Base-by-base conservation (phyloP, 2,888 invertebrate species). In the Melinaea marsaeus region DNA sequence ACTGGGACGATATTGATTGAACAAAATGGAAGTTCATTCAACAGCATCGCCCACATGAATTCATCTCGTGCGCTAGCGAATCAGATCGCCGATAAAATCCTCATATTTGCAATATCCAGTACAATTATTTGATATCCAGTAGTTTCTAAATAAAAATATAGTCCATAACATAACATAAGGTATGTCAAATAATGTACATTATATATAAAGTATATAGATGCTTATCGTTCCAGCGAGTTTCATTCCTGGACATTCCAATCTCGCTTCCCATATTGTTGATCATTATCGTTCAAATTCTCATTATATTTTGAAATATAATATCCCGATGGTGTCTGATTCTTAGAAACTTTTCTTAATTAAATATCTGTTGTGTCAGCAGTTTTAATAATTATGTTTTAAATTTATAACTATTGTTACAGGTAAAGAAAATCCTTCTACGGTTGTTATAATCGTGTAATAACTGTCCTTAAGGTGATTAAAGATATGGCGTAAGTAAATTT, bases 21-120 rank as follows among this genome's bases (percentile, higher is more conserved):
- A 69, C 67, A 60, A 58, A 67, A 60, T 64, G 60, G 63, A 57
- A 58, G 61, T 62, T 63, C 58, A 58, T 56, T 60, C 58, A 42
- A 56, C 56, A 61, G 37, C 46, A 56, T 48, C 63, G 60, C 47
- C 54, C 57, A 45, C 60, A 55, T 57, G 62, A n/a, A 35, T 47
- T 11, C 59, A 37, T 45, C 57, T 32, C 35, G 37, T 42, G 11
- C 42, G 11, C 9, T 42, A 42, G 11, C 11, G 42, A 42, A 9
- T 51, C 48, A 54, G 37, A 55, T 55, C 37, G 13, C 35, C 22
- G 13, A 56, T 56, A 6, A 35, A 42, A 42, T 42, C 42, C 11
- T 42, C 9, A 42, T 42, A 42, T 42, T 9, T 56, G 35, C n/a
- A 56, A 56, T 37, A 35, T 42, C 42, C 11, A 9, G 7, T 9